Percentiles rank a stretch among this genome's conserved stretches.
phyloP scores from a whole-genome alignment of 2,888 invertebrate genomes.

The Dasypogon diadema region DNA sequence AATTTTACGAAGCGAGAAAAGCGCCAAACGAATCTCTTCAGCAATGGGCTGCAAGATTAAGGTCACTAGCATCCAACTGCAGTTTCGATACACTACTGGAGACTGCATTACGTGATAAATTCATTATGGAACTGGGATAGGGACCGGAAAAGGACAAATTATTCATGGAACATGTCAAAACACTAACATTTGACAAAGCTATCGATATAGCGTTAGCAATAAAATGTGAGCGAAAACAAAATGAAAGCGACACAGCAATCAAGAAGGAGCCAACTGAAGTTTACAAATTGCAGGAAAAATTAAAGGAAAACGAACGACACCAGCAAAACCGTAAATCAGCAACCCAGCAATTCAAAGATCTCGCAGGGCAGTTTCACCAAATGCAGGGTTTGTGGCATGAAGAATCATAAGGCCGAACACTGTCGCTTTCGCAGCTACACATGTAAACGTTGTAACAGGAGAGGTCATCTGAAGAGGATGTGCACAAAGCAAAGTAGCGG shows the following conservation, averaged over 20 bases:
- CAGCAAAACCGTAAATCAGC: too few species aligned
- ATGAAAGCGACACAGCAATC: constrained; percentile 52
- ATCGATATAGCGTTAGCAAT: constrained; percentile 53
- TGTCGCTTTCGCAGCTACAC: constrained; percentile 53
- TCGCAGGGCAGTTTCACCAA: constrained; percentile 13
- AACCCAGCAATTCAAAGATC: too few species aligned
- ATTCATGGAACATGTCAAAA: constrained; percentile 53
- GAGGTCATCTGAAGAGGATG: constrained; percentile 56
- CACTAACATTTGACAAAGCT: constrained; percentile 46
- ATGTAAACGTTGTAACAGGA: constrained; percentile 52
- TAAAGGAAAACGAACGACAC: too few species aligned
- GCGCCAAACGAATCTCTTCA: constrained; percentile 5
- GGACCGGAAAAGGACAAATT: constrained; percentile 48
- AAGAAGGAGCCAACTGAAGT: constrained; percentile 44
- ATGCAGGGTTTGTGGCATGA: constrained; percentile 52
- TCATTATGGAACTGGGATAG: constrained; percentile 49
- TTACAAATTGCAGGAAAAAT: too few species aligned
- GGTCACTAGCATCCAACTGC: constrained; percentile 44
- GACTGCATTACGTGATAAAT: constrained; percentile 44
- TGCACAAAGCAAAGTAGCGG: background rate
- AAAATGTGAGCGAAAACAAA: constrained; percentile 52
- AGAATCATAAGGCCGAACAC: constrained; percentile 39
- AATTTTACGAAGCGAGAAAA: constrained; percentile 49
- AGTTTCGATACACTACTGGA: constrained; percentile 32
- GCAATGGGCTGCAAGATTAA: constrained; percentile 50